These are phyloP conservation scores for Argyra leucocephala DNA, from an alignment of 2,888 invertebrate species.

Conservation along the genomic window DNA sequence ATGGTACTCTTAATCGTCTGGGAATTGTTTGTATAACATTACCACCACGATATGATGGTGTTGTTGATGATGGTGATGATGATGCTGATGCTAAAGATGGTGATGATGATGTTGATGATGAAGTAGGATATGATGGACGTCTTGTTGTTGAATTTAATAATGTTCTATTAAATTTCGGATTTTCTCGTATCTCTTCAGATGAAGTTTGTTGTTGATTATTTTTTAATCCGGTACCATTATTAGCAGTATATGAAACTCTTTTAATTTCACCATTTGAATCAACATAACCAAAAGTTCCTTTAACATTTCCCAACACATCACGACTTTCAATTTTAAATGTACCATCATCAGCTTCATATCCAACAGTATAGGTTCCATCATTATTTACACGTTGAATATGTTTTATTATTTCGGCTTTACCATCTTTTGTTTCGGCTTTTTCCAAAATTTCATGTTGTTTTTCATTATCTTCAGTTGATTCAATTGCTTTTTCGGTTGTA, in stretches of 20 bases:
- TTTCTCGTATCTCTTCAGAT: not conserved
- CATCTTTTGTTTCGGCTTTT: constrained; percentile 54
- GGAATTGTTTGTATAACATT: constrained; percentile 59
- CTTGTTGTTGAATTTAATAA: constrained; percentile 47
- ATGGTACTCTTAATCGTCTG: constrained; percentile 44
- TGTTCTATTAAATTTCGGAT: constrained; percentile 40
- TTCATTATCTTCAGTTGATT: constrained; percentile 29
- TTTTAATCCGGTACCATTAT: constrained; percentile 46
- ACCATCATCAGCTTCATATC: constrained; percentile 76
- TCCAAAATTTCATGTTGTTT: constrained; percentile 36
- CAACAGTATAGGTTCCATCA: constrained; percentile 75
- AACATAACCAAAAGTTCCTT: constrained; percentile 73
- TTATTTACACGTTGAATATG: constrained; percentile 71
- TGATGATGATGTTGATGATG: constrained; percentile 19
- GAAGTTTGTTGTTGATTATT: constrained; percentile 25
- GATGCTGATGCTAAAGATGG: constrained; percentile 39
- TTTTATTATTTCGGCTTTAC: constrained; percentile 69
- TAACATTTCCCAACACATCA: constrained; percentile 68
- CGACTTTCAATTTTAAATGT: constrained; percentile 77
- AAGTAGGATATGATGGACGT: constrained; percentile 43
- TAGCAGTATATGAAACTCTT: constrained; percentile 61
- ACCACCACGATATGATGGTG: constrained; percentile 49
- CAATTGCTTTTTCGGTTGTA: constrained; percentile 26
- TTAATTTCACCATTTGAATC: constrained; percentile 69
- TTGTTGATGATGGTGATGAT: constrained; percentile 24